These are phyloP conservation scores for Cheilosia vernalis DNA, from an alignment of 2,888 invertebrate genomes.

Conservation along the genomic window DNA sequence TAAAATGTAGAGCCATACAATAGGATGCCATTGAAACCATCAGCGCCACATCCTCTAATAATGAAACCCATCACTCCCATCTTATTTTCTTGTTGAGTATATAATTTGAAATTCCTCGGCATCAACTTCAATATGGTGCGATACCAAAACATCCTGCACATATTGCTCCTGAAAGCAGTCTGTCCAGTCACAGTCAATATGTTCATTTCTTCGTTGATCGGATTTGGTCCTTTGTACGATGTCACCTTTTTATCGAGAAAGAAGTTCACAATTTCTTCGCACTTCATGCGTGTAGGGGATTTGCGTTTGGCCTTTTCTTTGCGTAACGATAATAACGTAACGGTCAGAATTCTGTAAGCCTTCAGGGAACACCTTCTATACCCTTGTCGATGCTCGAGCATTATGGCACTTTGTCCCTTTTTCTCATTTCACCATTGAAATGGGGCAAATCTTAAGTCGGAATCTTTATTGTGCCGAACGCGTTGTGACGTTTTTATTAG, in stretches of 20 bases:
- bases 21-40: not conserved
- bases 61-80: constrained; percentile 54
- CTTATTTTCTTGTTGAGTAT: constrained; percentile 6
- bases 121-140: constrained; percentile 50
- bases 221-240: constrained; percentile 68
- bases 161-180: constrained; percentile 26
- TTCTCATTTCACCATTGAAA: constrained; percentile 71
- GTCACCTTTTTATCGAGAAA: constrained; percentile 64
- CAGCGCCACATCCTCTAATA: not conserved
- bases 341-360: constrained; percentile 58
- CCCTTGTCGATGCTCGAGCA: constrained; percentile 51
- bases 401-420: constrained; percentile 67
- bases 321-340: constrained; percentile 68
- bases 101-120: constrained; percentile 15
- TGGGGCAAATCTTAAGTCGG: constrained; percentile 77
- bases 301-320: constrained; percentile 62
- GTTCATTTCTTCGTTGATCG: constrained; percentile 68
- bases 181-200: constrained; percentile 70
- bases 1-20: too few species aligned
- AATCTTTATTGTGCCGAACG: constrained; percentile 76
- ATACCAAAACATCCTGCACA: constrained; percentile 31
- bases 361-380: constrained; percentile 53
- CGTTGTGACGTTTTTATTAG: constrained; percentile 81
- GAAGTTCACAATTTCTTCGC: constrained; percentile 65
- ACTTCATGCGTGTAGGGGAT: constrained; percentile 71